Evolutionary conservation across 2,888 invertebrate species (phyloP).

Genomic region (Heliconius charithonia): DNA sequence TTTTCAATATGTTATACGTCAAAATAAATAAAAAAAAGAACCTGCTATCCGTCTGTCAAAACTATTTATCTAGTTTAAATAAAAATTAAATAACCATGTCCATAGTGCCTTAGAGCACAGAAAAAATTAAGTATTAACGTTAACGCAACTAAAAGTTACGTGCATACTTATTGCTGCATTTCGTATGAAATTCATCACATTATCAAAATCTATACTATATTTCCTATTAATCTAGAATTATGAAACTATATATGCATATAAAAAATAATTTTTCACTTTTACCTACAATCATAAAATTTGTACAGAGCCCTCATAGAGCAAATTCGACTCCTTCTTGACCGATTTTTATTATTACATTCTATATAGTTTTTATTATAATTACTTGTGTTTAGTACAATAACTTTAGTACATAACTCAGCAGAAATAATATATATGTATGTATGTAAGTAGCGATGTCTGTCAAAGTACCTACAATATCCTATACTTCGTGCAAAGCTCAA

Average conservation of each 20-base stretch:
- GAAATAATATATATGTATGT: neutral
- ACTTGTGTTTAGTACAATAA: neutral
- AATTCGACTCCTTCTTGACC: neutral
- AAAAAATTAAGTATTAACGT: too few species aligned
- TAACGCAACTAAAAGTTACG: neutral
- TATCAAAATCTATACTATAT: neutral
- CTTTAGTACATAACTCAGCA: neutral
- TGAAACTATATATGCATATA: neutral
- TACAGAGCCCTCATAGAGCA: neutral
- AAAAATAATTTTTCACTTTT: neutral
- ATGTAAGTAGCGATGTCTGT: slow-evolving; percentile 3
- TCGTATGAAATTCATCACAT: too few species aligned
- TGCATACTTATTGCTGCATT: too few species aligned
- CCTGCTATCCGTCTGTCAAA: too few species aligned
- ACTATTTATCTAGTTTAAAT: too few species aligned
- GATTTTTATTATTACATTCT: neutral
- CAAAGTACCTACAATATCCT: neutral
- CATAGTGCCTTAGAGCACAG: too few species aligned
- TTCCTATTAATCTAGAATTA: neutral
- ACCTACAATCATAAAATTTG: neutral
- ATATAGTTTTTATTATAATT: neutral
- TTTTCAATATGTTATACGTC: too few species aligned
- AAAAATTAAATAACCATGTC: too few species aligned
- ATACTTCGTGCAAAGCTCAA: neutral
- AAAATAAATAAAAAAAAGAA: too few species aligned